phyloP scores from a whole-genome alignment of 1,140 invertebrate genomes.

The Hetaerina americana region DNA sequence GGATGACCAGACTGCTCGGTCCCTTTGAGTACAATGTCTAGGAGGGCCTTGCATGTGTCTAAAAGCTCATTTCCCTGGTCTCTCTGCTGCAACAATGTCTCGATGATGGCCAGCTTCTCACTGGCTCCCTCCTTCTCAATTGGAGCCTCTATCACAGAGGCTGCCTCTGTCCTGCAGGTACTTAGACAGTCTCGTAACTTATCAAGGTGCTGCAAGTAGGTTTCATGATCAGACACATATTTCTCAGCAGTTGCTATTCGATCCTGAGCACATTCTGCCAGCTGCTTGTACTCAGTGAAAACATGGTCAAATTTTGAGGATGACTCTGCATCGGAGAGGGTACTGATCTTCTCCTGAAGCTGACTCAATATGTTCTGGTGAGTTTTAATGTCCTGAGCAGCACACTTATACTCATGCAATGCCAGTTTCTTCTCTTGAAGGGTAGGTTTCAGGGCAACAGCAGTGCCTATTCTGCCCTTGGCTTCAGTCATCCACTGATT shows the following conservation, averaged over 20 bases:
- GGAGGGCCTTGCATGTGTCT: conserved; percentile 50
- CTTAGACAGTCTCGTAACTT: conserved; percentile 58
- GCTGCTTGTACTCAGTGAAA: conserved; percentile 50
- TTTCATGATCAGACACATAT: conserved; percentile 67
- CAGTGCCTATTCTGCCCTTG: conserved; percentile 46
- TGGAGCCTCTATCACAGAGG: conserved; percentile 45
- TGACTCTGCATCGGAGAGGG: conserved; percentile 59
- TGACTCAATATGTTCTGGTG: conserved; percentile 67
- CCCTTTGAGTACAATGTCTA: conserved; percentile 59
- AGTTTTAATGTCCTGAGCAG: conserved; percentile 67
- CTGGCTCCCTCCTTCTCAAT: conserved; percentile 62
- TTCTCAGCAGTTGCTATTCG: conserved; percentile 52
- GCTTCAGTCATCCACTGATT: conserved; percentile 66
- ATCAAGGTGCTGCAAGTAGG: conserved; percentile 63
- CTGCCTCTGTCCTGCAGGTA: conserved; percentile 52
- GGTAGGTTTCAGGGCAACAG: conserved; percentile 54
- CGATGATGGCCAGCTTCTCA: conserved; percentile 53
- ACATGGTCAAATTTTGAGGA: conserved; percentile 52
- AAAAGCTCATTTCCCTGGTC: conserved; percentile 59
- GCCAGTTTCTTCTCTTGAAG: conserved; percentile 75
- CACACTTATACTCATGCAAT: conserved; percentile 56
- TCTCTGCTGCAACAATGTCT: conserved; percentile 58
- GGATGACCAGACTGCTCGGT: conserved; percentile 68
- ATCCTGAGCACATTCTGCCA: conserved; percentile 50
- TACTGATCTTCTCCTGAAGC: conserved; percentile 56